Evolutionary conservation across 1,140 invertebrate species (phyloP), one percentile per base, ranked within the genome.

Genomic region (Drosophila auraria): DNA sequence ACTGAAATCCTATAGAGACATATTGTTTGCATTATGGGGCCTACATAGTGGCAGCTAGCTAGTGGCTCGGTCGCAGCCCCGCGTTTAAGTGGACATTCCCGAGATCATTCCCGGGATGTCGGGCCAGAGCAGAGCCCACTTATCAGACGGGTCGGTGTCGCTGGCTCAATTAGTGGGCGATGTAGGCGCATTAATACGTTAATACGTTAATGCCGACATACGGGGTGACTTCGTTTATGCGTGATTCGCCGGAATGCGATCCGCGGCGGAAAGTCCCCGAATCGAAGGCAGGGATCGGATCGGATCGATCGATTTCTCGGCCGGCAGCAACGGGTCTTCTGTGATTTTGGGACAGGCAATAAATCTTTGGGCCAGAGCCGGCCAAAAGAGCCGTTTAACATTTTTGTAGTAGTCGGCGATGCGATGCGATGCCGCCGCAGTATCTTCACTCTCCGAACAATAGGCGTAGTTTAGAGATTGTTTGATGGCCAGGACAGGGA

Each of bases 1-100:
- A 92, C 91, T 92, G 91, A 92, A 92, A 92, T 92, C 91, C 91
- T 92, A 92, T 92, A 92, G 91, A 92, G 91, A 92, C 91, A 92
- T 92, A 92, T 92, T 92, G 91, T 92, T 87, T 91, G 87, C 87
- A 92, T 92, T 92, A 92, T 91, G 83, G 81, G 79, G 83, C 78
- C 79, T 74, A 78, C 86, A 89, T 87, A 76, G 60, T 81, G 77
- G 68, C 64, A 47, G 33, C 53, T 54, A 38, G 53, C 60, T 33
- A 76, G 38, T 50, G 60, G 9, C 78, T 65, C 62, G 71, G 65
- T 20, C 59, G 40, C 56, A 40, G 49, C 63, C 12, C 45, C 40
- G 59, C 54, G 42, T 61, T 60, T 38, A 49, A 60, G 54, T 83
- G 20, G 63, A 59, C 59, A 62, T 73, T 50, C 58, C 50, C 80